phyloP scores from a whole-genome alignment of 2,797 vertebrate genomes.

The Hemitrygon akajei region DNA sequence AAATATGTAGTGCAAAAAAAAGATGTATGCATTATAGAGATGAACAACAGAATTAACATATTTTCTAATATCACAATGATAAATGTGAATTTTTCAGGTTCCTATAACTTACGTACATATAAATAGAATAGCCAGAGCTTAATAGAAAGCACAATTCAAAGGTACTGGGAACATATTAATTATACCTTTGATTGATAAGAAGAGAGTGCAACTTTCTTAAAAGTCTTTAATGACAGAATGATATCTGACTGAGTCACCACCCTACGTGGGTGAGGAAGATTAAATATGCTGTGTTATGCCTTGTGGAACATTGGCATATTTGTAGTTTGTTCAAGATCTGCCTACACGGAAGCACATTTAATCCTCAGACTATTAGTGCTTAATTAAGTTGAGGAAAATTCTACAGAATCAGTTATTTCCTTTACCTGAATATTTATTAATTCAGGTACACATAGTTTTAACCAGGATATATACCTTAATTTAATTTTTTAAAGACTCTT shows the following conservation, averaged over 20 bases:
- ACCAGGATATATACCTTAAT: background rate
- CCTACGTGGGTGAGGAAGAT: conserved; percentile 16
- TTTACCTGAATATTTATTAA: background rate
- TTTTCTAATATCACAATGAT: background rate
- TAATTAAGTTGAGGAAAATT: conserved; percentile 21
- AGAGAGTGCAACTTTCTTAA: background rate
- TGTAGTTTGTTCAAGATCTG: background rate
- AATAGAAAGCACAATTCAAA: background rate
- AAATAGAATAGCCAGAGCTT: background rate
- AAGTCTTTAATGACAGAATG: background rate
- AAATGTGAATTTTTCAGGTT: background rate
- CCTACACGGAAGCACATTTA: background rate
- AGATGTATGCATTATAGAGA: too few relatives aligned
- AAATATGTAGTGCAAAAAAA: too few relatives aligned
- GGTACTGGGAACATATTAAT: background rate
- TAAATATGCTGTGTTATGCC: conserved; percentile 16
- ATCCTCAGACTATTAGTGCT: background rate
- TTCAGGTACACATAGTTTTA: background rate
- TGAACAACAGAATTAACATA: too few relatives aligned
- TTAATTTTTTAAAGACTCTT: background rate
- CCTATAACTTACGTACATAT: background rate
- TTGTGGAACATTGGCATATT: background rate
- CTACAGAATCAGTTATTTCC: background rate
- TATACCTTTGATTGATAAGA: background rate
- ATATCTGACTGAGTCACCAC: conserved; percentile 2